phyloP scores from a whole-genome alignment of 2,888 invertebrate genomes.

The Aleiodes leptofemur region DNA sequence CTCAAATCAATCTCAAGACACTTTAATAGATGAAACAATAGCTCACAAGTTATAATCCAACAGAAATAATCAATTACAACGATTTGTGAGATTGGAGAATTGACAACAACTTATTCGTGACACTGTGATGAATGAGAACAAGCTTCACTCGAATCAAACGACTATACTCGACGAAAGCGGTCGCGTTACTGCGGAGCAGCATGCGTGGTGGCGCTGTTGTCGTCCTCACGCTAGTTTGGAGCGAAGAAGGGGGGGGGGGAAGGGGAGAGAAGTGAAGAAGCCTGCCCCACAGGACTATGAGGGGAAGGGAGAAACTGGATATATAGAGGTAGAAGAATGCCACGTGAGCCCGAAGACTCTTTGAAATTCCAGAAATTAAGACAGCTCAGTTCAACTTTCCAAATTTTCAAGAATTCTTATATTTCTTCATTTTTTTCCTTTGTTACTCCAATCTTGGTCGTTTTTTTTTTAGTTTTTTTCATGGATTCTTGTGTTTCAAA shows the following conservation, averaged over 20 bases:
- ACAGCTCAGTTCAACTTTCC: not conserved
- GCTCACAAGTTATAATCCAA: not conserved
- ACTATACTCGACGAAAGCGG: constrained; percentile 67
- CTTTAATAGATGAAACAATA: no score
- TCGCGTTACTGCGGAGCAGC: constrained; percentile 72
- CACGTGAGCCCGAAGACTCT: constrained; percentile 67
- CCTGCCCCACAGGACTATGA: constrained; percentile 4
- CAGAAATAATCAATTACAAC: not conserved
- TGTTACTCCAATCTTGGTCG: not conserved
- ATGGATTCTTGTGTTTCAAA: constrained; percentile 41
- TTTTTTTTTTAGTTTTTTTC: constrained; percentile 12
- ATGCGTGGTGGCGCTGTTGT: constrained; percentile 67
- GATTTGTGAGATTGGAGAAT: not conserved
- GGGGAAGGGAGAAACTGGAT: constrained; percentile 57
- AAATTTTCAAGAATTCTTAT: not conserved
- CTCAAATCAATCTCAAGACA: no score
- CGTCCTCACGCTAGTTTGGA: constrained; percentile 54
- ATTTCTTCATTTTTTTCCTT: not conserved
- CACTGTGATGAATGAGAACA: not conserved
- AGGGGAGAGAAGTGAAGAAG: not conserved
- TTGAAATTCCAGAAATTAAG: constrained; percentile 35
- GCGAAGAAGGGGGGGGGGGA: constrained; percentile 35
- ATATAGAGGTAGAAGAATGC: constrained; percentile 58
- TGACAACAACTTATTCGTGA: not conserved
- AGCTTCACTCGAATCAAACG: constrained; percentile 33